phyloP scores from a whole-genome alignment of 2,888 invertebrate species.

The Trichogramma evanescens region DNA sequence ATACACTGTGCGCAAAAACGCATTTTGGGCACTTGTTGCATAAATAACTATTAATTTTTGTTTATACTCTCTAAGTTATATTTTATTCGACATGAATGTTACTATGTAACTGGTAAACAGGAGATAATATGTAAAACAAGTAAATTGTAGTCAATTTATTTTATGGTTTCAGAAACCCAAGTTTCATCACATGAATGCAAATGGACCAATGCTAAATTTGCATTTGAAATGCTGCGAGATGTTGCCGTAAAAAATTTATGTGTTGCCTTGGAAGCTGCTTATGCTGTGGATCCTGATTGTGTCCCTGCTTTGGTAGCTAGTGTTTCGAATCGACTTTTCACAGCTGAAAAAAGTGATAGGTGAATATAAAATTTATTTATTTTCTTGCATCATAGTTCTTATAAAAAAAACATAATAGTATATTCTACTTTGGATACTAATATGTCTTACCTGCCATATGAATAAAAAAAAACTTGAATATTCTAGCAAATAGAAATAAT shows the following conservation, averaged over 20 bases:
- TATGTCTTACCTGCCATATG: neutral
- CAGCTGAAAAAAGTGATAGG: slow-evolving; percentile 84
- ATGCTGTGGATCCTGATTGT: slow-evolving; percentile 82
- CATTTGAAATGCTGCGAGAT: slow-evolving; percentile 87
- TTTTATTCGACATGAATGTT: neutral
- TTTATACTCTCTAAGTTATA: too few relatives aligned
- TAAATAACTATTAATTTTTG: too few relatives aligned
- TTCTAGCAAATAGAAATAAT: too few relatives aligned
- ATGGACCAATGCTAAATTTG: slow-evolving; percentile 55
- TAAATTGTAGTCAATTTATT: slow-evolving; percentile 28
- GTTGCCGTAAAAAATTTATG: slow-evolving; percentile 94
- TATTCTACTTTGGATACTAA: neutral
- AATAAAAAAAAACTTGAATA: slow-evolving; percentile 3
- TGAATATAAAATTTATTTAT: slow-evolving; percentile 34
- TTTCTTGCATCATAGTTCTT: too few relatives aligned
- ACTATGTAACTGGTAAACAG: neutral
- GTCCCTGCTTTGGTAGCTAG: slow-evolving; percentile 94
- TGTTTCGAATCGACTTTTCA: slow-evolving; percentile 90
- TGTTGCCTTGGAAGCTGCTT: slow-evolving; percentile 83
- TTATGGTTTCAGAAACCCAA: neutral
- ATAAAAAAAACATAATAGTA: neutral
- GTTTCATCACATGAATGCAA: slow-evolving; percentile 46
- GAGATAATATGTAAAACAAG: neutral
- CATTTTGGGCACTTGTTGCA: too few relatives aligned
- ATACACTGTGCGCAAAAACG: too few relatives aligned